phyloP scores from a whole-genome alignment of 2,888 invertebrate species.

The Ormyrus thymus region DNA sequence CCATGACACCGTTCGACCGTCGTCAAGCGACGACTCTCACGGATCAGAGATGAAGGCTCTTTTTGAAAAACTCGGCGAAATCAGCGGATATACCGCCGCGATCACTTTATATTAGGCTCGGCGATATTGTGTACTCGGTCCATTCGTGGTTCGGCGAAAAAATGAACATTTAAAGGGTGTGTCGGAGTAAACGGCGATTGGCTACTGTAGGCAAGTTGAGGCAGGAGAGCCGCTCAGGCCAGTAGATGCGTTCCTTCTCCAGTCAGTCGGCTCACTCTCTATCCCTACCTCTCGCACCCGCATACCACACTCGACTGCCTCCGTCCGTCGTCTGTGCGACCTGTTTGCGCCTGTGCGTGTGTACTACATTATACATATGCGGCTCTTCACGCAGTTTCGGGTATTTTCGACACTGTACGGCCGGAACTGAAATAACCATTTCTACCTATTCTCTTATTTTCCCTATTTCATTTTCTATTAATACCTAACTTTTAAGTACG shows the following conservation, averaged over 20 bases:
- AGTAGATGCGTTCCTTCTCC: slow-evolving; percentile 34
- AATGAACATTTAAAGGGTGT: slow-evolving; percentile 73
- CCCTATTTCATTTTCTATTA: too few relatives aligned
- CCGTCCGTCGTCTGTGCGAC: not conserved
- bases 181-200: slow-evolving; percentile 67
- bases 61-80: slow-evolving; percentile 12
- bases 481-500: too few relatives aligned
- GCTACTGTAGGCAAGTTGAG: slow-evolving; percentile 47
- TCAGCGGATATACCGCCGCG: slow-evolving; percentile 26
- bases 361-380: slow-evolving; percentile 34
- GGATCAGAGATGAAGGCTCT: slow-evolving; percentile 6
- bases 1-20: slow-evolving; percentile 53
- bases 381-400: not conserved
- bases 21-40: slow-evolving; percentile 48
- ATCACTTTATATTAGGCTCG: slow-evolving; percentile 57
- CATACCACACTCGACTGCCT: slow-evolving; percentile 1
- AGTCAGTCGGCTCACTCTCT: slow-evolving; percentile 10
- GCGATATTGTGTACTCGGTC: slow-evolving; percentile 63
- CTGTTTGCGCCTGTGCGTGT: not conserved
- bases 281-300: slow-evolving; percentile 5
- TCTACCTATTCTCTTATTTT: too few relatives aligned
- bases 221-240: not conserved
- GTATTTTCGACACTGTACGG: too few relatives aligned
- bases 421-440: too few relatives aligned
- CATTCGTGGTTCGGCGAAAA: slow-evolving; percentile 63